Conservation (phyloP, 2,797 vertebrate genomes). For the Esox lucius region DNA sequence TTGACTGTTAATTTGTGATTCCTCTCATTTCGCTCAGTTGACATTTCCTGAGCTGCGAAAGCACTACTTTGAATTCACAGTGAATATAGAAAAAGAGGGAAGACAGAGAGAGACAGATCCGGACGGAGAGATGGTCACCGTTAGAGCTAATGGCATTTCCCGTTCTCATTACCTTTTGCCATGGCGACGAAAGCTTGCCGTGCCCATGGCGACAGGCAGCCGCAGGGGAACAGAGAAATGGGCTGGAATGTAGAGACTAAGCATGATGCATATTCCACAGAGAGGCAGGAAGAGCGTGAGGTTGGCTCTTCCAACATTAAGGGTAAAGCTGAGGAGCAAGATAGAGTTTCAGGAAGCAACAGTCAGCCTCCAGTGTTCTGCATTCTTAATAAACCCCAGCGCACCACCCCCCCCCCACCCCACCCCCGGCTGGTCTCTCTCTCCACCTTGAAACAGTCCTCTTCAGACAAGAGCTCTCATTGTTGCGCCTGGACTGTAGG, state of each 20-base stretch:
- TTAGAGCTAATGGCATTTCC: slow-evolving; percentile 17
- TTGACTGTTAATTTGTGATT: too few species aligned
- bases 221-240: slow-evolving; percentile 31
- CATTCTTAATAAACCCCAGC: slow-evolving; percentile 44
- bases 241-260: slow-evolving; percentile 40
- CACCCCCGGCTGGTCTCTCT: slow-evolving; percentile 19
- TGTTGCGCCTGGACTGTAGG: slow-evolving; percentile 68
- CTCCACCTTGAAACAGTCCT: slow-evolving; percentile 37
- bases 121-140: neutral
- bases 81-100: neutral
- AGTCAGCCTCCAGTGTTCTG: slow-evolving; percentile 39
- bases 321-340: slow-evolving; percentile 33
- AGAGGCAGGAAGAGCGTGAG: slow-evolving; percentile 21
- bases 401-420: slow-evolving; percentile 19
- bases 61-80: too few species aligned
- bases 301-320: neutral
- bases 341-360: slow-evolving; percentile 52
- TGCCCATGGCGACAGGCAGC: slow-evolving; percentile 37
- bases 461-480: slow-evolving; percentile 71
- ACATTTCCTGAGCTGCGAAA: too few species aligned
- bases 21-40: too few species aligned
- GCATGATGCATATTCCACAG: slow-evolving; percentile 47
- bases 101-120: neutral
- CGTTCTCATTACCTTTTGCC: slow-evolving; percentile 13
- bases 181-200: slow-evolving; percentile 27